Percentiles rank a stretch among this genome's conserved stretches.
phyloP scores from a whole-genome alignment of 1,140 invertebrate genomes.

The Drosophila cardini region DNA sequence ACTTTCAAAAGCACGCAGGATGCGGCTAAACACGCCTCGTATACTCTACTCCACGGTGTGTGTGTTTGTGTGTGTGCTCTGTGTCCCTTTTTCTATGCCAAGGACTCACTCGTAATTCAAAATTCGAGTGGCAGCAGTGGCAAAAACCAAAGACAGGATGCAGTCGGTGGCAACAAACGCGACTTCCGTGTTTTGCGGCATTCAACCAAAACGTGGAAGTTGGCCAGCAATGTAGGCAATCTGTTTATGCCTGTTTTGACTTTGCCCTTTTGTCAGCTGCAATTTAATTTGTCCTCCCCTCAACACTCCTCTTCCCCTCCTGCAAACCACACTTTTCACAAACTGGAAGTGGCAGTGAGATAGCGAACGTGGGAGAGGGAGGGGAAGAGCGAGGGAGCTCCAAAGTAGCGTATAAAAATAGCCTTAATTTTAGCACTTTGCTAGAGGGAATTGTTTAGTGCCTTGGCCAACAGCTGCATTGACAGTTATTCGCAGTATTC shows the following conservation, averaged over 20 bases:
- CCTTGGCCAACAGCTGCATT: slow-evolving; percentile 22
- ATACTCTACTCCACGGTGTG: no score
- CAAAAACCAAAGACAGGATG: slow-evolving; percentile 69
- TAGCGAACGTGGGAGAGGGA: no score
- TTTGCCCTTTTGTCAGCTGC: slow-evolving; percentile 39
- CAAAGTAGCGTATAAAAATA: slow-evolving; percentile 37
- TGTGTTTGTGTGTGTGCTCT: no score
- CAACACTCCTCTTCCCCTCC: slow-evolving; percentile 9
- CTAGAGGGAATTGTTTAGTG: not conserved
- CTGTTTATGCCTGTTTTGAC: slow-evolving; percentile 74
- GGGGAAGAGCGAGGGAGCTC: slow-evolving; percentile 6
- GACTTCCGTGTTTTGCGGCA: slow-evolving; percentile 66
- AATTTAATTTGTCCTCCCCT: slow-evolving; percentile 38
- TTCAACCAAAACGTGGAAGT: slow-evolving; percentile 9
- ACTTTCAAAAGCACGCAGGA: slow-evolving; percentile 73
- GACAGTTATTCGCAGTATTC: slow-evolving; percentile 25
- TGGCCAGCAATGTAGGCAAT: slow-evolving; percentile 43
- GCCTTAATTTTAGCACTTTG: slow-evolving; percentile 42
- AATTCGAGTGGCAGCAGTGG: slow-evolving; percentile 69
- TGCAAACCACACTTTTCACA: slow-evolving; percentile 6
- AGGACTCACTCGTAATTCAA: slow-evolving; percentile 69
- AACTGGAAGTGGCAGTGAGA: slow-evolving; percentile 13
- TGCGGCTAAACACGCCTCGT: slow-evolving; percentile 68
- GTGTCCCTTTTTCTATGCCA: not conserved
- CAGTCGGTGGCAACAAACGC: slow-evolving; percentile 58